Conservation (phyloP, 2,888 invertebrate species). For the Himalopsyche kuldschensis region DNA sequence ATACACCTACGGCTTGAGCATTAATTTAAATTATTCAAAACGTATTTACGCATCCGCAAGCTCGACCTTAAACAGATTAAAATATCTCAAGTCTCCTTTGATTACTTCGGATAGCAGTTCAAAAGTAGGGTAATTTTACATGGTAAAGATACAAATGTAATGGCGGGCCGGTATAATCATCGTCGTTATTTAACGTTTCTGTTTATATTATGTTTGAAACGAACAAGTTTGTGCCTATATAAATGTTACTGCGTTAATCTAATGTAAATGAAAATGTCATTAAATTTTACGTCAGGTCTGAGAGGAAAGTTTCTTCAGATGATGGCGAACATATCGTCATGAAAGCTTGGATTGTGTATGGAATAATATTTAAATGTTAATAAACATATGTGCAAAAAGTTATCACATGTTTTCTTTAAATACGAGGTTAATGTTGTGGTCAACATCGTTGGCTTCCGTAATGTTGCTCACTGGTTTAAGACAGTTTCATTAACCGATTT, state of each 20-base stretch:
- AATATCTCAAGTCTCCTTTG: slow-evolving; percentile 32
- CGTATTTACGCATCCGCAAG: slow-evolving; percentile 29
- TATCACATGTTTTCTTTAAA: too few species aligned
- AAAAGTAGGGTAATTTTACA: slow-evolving; percentile 1
- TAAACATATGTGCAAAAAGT: too few species aligned
- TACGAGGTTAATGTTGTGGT: too few species aligned
- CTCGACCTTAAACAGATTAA: slow-evolving; percentile 33
- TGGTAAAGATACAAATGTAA: not conserved
- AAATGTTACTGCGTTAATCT: slow-evolving; percentile 20
- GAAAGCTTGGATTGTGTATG: not conserved
- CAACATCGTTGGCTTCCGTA: too few species aligned
- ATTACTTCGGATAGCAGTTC: slow-evolving; percentile 8
- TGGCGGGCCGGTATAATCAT: too few species aligned
- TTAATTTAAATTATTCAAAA: slow-evolving; percentile 27
- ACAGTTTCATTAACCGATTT: too few species aligned
- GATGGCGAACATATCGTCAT: not conserved
- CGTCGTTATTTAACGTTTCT: not conserved
- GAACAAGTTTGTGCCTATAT: not conserved
- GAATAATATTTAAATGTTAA: not conserved
- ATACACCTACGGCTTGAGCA: slow-evolving; percentile 12
- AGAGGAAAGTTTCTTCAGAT: not conserved
- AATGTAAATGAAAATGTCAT: slow-evolving; percentile 27
- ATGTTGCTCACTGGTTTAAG: too few species aligned
- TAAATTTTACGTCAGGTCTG: slow-evolving; percentile 18
- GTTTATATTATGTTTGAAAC: not conserved